phyloP scores from a whole-genome alignment of 1,140 invertebrate genomes.

The Danaus melanippus region DNA sequence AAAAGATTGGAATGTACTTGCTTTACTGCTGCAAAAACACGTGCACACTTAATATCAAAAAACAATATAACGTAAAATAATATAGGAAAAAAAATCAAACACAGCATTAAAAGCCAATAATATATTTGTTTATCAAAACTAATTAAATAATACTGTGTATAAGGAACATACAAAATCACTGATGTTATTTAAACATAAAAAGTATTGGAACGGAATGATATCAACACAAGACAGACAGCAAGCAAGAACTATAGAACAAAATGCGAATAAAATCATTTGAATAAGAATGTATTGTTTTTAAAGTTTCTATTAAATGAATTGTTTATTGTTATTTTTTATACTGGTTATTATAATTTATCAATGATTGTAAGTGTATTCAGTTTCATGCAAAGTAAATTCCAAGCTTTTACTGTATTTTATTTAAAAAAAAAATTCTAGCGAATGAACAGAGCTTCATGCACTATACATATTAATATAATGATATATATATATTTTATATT shows the following conservation, averaged over 20 bases:
- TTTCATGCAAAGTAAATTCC: constrained; percentile 20
- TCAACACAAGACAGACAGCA: no score
- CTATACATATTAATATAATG: no score
- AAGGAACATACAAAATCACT: constrained; percentile 15
- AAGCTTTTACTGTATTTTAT: constrained; percentile 13
- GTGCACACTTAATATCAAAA: background rate
- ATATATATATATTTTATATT: background rate
- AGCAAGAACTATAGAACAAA: no score
- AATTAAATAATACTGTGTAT: constrained; percentile 15
- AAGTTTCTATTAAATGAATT: background rate
- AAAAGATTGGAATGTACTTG: constrained; percentile 31
- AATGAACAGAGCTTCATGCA: no score
- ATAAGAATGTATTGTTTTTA: no score
- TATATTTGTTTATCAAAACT: constrained; percentile 15
- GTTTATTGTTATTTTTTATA: background rate
- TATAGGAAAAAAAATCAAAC: constrained; percentile 7
- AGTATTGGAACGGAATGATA: no score
- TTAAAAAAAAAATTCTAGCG: no score
- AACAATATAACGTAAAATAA: background rate
- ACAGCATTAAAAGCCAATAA: constrained; percentile 6
- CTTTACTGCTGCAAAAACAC: constrained; percentile 7
- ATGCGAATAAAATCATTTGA: no score
- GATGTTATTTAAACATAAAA: constrained; percentile 8
- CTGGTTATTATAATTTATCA: no score
- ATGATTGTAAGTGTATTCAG: no score